These are phyloP conservation scores for Ciconia maguari DNA, from an alignment of 2,113 vertebrate genomes.

Conservation along the genomic window DNA sequence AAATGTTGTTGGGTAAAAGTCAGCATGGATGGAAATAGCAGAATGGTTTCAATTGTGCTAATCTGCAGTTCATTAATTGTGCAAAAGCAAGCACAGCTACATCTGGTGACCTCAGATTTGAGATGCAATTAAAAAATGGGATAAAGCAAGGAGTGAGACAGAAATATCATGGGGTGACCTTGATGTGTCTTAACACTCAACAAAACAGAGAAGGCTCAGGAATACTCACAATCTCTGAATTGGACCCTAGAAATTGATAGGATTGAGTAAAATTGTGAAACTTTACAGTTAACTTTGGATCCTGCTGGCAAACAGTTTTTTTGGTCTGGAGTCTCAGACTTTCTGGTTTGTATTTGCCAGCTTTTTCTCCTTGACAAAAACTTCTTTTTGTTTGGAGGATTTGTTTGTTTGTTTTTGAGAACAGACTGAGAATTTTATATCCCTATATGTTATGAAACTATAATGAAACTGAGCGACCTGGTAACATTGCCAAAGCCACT, in stretches of 20 bases:
- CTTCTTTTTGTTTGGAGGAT: not conserved
- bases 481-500: not conserved
- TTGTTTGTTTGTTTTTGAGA: not conserved
- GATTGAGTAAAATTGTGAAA: not conserved
- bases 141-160: not conserved
- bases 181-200: not conserved
- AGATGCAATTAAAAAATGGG: not conserved
- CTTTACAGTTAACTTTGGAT: not conserved
- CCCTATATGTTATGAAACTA: not conserved
- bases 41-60: not conserved
- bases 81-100: not conserved
- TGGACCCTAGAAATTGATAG: not conserved
- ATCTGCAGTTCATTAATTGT: not conserved
- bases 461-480: not conserved
- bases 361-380: not conserved
- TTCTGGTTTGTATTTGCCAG: not conserved
- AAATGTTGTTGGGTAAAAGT: not conserved
- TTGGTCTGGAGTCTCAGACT: not conserved
- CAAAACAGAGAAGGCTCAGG: not conserved
- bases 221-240: not conserved
- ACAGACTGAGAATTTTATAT: not conserved
- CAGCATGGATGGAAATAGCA: not conserved
- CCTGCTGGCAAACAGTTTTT: not conserved
- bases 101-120: not conserved
- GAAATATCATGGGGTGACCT: not conserved